Conservation (phyloP, 2,113 vertebrate genomes). For the Pelecanus crispus region DNA sequence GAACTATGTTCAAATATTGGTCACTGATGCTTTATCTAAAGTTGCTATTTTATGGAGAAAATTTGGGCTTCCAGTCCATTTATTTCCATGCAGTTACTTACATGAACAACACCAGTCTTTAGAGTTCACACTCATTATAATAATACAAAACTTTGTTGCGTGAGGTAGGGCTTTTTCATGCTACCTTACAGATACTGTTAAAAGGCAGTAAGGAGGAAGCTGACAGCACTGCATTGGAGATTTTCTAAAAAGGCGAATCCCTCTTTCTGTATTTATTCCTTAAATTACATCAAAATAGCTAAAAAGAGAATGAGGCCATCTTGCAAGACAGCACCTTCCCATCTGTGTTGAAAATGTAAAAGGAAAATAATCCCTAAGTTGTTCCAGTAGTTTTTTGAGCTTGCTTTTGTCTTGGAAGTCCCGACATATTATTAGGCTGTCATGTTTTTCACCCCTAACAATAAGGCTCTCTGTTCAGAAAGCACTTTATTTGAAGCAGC, state of each 20-base stretch:
- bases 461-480: not conserved
- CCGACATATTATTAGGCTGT: not conserved
- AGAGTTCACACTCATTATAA: rapidly evolving
- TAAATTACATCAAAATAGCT: not conserved
- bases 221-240: not conserved
- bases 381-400: not conserved
- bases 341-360: not conserved
- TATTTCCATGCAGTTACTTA: not conserved
- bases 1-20: not conserved
- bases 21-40: not conserved
- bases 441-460: not conserved
- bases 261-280: not conserved
- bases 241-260: not conserved
- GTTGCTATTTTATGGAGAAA: not conserved
- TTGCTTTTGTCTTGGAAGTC: not conserved
- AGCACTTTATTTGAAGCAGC: not conserved
- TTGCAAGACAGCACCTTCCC: not conserved
- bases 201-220: not conserved
- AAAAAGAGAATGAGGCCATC: not conserved
- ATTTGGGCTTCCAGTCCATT: not conserved
- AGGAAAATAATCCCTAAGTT: not conserved
- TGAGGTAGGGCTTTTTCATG: not conserved
- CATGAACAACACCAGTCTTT: not conserved
- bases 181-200: not conserved
- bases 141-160: not conserved